A percentile compares a stretch with the other conserved stretches of the same genome.
These are phyloP conservation scores for Phylloscopus trochiloides DNA, from an alignment of 2,113 vertebrate species.

Conservation along the genomic window DNA sequence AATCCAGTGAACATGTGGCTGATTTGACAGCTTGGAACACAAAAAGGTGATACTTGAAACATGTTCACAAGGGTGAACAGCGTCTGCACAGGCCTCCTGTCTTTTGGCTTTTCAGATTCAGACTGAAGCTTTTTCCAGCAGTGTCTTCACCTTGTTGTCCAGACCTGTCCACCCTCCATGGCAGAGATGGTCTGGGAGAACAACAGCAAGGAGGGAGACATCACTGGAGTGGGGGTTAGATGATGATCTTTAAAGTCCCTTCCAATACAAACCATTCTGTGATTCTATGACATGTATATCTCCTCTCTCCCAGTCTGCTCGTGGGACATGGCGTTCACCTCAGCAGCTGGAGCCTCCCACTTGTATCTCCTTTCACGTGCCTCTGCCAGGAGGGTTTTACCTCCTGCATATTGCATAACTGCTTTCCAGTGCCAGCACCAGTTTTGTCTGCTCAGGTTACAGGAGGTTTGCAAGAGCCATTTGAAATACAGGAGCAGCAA, in stretches of 20 bases:
- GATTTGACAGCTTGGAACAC: not conserved
- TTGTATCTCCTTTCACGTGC: not conserved
- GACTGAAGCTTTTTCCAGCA: not conserved
- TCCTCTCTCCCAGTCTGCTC: not conserved
- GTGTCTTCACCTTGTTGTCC: not conserved
- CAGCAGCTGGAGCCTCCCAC: not conserved
- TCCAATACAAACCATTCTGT: not conserved
- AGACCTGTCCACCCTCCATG: fast-evolving
- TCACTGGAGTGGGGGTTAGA: not conserved
- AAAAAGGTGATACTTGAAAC: not conserved
- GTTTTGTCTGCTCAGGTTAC: slow-evolving; percentile 20
- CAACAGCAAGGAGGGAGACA: not conserved
- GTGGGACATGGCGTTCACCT: not conserved
- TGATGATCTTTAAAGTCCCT: not conserved
- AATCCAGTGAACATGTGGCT: fast-evolving
- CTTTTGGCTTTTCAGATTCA: not conserved
- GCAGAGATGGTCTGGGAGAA: not conserved
- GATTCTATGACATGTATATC: not conserved
- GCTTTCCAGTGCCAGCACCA: not conserved
- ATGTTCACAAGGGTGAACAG: not conserved
- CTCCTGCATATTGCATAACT: slow-evolving; percentile 1
- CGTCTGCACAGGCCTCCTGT: not conserved
- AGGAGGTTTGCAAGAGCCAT: not conserved
- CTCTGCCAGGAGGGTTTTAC: not conserved
- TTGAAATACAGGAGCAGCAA: not conserved